Evolutionary conservation across 2,113 vertebrate genomes (phyloP).

Genomic region (Cranoglanis bouderius): DNA sequence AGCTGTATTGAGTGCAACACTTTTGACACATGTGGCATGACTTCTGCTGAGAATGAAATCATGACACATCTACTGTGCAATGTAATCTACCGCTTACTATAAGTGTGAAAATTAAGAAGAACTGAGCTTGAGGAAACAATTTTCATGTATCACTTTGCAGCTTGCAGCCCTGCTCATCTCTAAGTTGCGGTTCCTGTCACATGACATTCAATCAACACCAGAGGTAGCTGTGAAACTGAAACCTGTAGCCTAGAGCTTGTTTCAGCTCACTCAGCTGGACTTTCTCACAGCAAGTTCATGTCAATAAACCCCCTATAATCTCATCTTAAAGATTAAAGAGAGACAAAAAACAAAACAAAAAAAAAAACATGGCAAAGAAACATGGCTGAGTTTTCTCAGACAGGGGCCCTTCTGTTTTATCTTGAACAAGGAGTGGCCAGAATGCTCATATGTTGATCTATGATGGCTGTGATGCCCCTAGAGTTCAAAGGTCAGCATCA

Average conservation of each 20-base stretch:
- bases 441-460: neutral
- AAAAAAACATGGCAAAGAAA: slow-evolving; percentile 6
- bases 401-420: neutral
- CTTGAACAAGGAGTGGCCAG: neutral
- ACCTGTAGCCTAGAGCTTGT: slow-evolving; percentile 17
- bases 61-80: neutral
- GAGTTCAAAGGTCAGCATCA: slow-evolving; percentile 27
- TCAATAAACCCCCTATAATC: slow-evolving; percentile 49
- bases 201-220: slow-evolving; percentile 22
- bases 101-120: neutral
- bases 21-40: neutral
- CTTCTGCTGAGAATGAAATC: neutral
- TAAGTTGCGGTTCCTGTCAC: slow-evolving; percentile 38
- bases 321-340: slow-evolving; percentile 40
- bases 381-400: neutral
- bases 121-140: neutral
- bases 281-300: slow-evolving; percentile 27
- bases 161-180: neutral
- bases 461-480: slow-evolving; percentile 7
- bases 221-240: slow-evolving; percentile 34
- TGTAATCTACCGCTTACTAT: neutral
- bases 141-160: slow-evolving; percentile 5
- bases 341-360: neutral
- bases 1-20: neutral
- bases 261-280: slow-evolving; percentile 39